Percentiles rank a stretch among this genome's conserved stretches.
Conservation (phyloP, 2,888 invertebrate species). For the Trachelus tabidus region DNA sequence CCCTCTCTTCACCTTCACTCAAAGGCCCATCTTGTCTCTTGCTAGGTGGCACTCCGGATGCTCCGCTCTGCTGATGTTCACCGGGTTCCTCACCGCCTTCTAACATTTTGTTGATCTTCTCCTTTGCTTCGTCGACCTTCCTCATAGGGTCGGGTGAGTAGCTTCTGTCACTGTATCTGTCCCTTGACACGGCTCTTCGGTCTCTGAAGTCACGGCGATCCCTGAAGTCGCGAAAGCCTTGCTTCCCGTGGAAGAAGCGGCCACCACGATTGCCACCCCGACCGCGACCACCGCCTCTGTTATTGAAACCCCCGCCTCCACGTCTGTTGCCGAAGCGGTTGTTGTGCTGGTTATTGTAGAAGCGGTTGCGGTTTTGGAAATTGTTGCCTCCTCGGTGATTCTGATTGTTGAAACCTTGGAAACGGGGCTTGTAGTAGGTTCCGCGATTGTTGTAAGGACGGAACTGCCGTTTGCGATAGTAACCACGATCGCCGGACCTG, state of each 20-base stretch:
- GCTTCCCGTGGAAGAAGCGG: conserved; percentile 59
- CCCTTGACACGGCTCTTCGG: conserved; percentile 68
- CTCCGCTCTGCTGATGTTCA: conserved; percentile 39
- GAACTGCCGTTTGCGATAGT: conserved; percentile 60
- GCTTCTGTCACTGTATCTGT: conserved; percentile 68
- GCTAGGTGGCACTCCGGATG: conserved; percentile 42
- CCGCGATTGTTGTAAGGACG: conserved; percentile 75
- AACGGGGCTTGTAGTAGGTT: conserved; percentile 83
- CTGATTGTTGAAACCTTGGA: conserved; percentile 74
- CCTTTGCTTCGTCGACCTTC: conserved; percentile 69
- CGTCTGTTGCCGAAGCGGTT: conserved; percentile 56
- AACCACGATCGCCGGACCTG: conserved; percentile 65
- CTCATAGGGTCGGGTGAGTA: conserved; percentile 69
- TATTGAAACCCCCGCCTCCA: conserved; percentile 56
- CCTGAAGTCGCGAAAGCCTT: conserved; percentile 75
- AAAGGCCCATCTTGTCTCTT: conserved; percentile 70
- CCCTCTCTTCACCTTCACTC: conserved; percentile 72
- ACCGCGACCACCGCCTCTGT: conserved; percentile 51
- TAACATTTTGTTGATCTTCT: conserved; percentile 71
- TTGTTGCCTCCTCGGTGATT: conserved; percentile 68
- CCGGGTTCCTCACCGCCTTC: conserved; percentile 59
- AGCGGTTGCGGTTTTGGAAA: conserved; percentile 60
- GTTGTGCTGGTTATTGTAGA: conserved; percentile 59
- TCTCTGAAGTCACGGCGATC: conserved; percentile 75
- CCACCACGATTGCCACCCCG: conserved; percentile 54